Percentiles rank a stretch among this genome's conserved stretches.
These are phyloP conservation scores for Dermochelys coriacea DNA, from an alignment of 2,797 vertebrate species.

Conservation along the genomic window DNA sequence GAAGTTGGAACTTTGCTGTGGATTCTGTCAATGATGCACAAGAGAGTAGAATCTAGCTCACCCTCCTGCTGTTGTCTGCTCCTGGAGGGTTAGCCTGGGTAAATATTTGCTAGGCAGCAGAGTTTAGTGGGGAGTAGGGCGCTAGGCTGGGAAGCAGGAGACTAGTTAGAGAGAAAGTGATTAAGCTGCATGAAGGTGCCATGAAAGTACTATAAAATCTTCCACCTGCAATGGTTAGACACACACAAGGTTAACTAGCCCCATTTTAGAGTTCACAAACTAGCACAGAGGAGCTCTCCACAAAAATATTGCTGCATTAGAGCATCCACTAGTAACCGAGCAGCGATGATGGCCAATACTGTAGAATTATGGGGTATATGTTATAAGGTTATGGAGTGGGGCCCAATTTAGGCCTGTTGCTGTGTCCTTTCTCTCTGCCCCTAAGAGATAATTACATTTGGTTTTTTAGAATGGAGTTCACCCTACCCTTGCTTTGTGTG, in stretches of 20 bases:
- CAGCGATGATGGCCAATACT: neutral
- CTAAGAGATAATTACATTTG: neutral
- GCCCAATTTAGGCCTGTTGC: neutral
- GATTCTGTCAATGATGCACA: neutral
- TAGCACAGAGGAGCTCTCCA: neutral
- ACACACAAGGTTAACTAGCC: neutral
- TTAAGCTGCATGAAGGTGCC: neutral
- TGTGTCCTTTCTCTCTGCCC: neutral
- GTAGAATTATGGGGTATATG: too few relatives aligned
- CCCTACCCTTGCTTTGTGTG: neutral
- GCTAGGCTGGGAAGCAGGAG: neutral
- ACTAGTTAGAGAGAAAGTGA: neutral
- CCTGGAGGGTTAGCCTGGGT: neutral
- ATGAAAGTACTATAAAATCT: neutral
- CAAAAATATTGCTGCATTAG: neutral
- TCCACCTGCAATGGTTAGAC: neutral
- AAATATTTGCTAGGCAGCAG: neutral
- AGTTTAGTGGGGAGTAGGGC: neutral
- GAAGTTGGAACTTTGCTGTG: neutral
- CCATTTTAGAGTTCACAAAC: constrained; percentile 35
- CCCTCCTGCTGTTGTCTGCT: neutral
- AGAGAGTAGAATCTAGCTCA: neutral
- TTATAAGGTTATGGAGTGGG: neutral
- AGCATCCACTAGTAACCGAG: neutral
- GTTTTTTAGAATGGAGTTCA: neutral